Evolutionary conservation across 1,140 invertebrate species (phyloP).

Genomic region (Streblospio benedicti): DNA sequence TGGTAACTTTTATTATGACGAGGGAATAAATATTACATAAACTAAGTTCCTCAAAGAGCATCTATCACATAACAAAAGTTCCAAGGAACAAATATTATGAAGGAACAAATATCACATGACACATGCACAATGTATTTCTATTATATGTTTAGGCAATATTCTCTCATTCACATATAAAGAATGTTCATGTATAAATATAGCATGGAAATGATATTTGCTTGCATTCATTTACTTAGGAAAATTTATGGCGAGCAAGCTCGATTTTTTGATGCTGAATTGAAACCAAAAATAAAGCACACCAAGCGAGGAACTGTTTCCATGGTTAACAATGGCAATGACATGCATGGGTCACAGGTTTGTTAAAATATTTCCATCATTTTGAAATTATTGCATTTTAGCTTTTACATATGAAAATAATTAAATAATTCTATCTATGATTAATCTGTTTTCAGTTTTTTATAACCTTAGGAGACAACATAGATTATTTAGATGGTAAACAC

Average conservation of each 20-base stretch:
- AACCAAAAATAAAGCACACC: constrained; percentile 84
- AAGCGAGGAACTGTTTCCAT: constrained; percentile 82
- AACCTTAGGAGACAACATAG: constrained; percentile 77
- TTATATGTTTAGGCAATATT: too few species aligned
- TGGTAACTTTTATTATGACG: too few species aligned
- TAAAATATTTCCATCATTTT: constrained; percentile 1
- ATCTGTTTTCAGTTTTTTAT: constrained; percentile 76
- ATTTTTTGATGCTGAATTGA: constrained; percentile 84
- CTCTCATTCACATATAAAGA: not conserved
- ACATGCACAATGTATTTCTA: too few species aligned
- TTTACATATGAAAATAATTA: not conserved
- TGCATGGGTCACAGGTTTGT: constrained; percentile 73
- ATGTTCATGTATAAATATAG: not conserved
- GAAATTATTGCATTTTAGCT: not conserved
- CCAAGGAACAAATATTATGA: too few species aligned
- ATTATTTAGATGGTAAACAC: constrained; percentile 82
- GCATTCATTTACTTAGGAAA: constrained; percentile 28
- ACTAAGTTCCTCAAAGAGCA: too few species aligned
- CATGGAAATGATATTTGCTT: not conserved
- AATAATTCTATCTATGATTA: too few species aligned
- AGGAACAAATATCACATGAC: too few species aligned
- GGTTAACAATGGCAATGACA: constrained; percentile 85
- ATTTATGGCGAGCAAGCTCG: constrained; percentile 77
- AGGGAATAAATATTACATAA: too few species aligned
- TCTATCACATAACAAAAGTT: too few species aligned